phyloP scores from a whole-genome alignment of 2,888 invertebrate species.

The Latheticus oryzae region DNA sequence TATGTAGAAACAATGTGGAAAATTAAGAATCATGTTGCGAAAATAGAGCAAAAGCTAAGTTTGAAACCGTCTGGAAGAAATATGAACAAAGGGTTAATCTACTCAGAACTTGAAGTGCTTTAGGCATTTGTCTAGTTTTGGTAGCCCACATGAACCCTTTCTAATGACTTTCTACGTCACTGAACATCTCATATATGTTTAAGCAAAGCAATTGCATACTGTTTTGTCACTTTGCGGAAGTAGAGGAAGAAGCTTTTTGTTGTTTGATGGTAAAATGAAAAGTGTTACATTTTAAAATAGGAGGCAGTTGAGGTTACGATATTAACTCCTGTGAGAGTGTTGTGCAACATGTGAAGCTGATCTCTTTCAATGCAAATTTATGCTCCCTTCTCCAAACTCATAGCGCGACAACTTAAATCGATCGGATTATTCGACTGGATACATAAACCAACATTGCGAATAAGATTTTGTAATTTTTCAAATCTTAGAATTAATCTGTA shows the following conservation, averaged over 20 bases:
- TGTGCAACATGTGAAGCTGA: conserved; percentile 34
- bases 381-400: conserved; percentile 29
- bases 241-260: neutral
- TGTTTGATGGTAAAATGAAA: no score
- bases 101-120: conserved; percentile 20
- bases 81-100: conserved; percentile 11
- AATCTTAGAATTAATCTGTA: conserved; percentile 12
- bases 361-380: conserved; percentile 37
- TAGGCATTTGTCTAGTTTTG: conserved; percentile 24
- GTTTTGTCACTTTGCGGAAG: conserved; percentile 5
- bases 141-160: conserved; percentile 19
- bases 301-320: conserved; percentile 16
- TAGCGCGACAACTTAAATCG: conserved; percentile 33
- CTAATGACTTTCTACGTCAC: conserved; percentile 34
- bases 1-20: no score
- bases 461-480: conserved; percentile 25
- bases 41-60: no score
- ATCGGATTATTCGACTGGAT: conserved; percentile 21
- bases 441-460: conserved; percentile 18
- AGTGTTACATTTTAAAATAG: no score
- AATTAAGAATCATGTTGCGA: no score
- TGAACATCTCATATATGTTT: conserved; percentile 23
- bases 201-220: conserved; percentile 23
- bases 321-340: conserved; percentile 31
- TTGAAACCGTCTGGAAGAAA: no score